Percentiles rank a stretch among this genome's conserved stretches.
Evolutionary conservation across 2,888 invertebrate genomes (phyloP).

Genomic region (Tetrapedia diversipes): DNA sequence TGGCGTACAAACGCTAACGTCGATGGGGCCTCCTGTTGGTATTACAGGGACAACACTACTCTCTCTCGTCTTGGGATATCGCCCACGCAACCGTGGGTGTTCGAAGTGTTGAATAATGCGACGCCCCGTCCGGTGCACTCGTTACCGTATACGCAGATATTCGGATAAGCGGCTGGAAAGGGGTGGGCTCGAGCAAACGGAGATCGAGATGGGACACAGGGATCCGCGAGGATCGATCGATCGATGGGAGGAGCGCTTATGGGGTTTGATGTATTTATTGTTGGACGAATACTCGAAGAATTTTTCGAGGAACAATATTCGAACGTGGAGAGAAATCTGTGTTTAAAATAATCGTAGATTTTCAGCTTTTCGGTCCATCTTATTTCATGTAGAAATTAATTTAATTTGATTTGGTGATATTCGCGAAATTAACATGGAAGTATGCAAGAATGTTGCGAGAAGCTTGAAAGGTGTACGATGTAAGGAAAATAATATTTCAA

Average conservation of each 20-base stretch:
- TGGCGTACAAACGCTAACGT: slow-evolving; percentile 19
- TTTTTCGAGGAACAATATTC: no score
- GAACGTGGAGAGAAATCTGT: no score
- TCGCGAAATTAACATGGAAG: no score
- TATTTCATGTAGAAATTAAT: no score
- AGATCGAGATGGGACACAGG: slow-evolving; percentile 12
- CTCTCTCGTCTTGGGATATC: slow-evolving; percentile 42
- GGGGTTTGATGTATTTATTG: background rate
- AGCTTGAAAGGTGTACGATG: no score
- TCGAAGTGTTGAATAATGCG: slow-evolving; percentile 73
- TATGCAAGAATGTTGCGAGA: no score
- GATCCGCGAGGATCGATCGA: slow-evolving; percentile 16
- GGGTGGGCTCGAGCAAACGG: background rate
- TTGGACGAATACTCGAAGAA: no score
- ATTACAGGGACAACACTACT: no score
- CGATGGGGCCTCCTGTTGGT: slow-evolving; percentile 46
- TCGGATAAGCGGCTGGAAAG: slow-evolving; percentile 44
- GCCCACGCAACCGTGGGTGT: slow-evolving; percentile 67
- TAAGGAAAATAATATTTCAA: no score
- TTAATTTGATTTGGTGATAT: no score
- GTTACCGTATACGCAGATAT: slow-evolving; percentile 67
- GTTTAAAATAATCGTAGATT: no score
- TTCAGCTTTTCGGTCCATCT: no score
- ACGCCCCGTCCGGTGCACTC: slow-evolving; percentile 65
- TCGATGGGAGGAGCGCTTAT: slow-evolving; percentile 14